Evolutionary conservation across 2,797 vertebrate genomes (phyloP), one percentile per base, ranked within the genome.

Genomic region (Acrocephalus scirpaceus): DNA sequence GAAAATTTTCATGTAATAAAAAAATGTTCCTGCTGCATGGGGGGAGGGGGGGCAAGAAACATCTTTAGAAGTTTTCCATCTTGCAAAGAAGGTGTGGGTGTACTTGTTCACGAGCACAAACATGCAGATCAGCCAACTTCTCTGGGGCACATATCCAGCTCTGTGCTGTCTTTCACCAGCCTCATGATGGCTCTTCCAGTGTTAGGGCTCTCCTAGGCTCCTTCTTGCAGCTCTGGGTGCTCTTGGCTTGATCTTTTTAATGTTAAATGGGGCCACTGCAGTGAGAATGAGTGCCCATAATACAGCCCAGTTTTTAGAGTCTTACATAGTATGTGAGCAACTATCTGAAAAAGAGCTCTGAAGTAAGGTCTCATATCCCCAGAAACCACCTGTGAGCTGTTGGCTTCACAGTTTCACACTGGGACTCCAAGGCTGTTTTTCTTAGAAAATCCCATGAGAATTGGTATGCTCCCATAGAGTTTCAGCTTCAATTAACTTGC

Each of bases 11-110:
- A 11, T 34, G 23, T 48, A 19, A 53, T 82, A 32, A 60, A 22
- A 22, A 88, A 73, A 34, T 53, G 29, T 73, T 91, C 4, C 13
- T 79, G 8, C 54, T 74, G 15, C 13, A 34, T 32, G 2, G 17
- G 2, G 9, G 22, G 42, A 7, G 7, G 13, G 7, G 14, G 10
- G 0, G 3, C 13, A 40, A 32, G 10, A 53, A 77, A 34, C 12
- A 58, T 51, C 54, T 88, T 84, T 53, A 60, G 34, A 96, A 78
- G 30, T 73, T 93, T 94, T 76, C 86, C 13, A 7, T 79, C 81
- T 57, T 44, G 30, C 30, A 44, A 66, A 60, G 71, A 51, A 65
- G 36, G 16, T 40, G 74, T 87, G 71, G 44, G 71, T 87, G 77
- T 84, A 17, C 48, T 89, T 9, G 13, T 73, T 48, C 56, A 30